A percentile compares a stretch with the other conserved stretches of the same genome.
Evolutionary conservation across 2,888 invertebrate genomes (phyloP).

Genomic region (Eugnorisma glareosa): DNA sequence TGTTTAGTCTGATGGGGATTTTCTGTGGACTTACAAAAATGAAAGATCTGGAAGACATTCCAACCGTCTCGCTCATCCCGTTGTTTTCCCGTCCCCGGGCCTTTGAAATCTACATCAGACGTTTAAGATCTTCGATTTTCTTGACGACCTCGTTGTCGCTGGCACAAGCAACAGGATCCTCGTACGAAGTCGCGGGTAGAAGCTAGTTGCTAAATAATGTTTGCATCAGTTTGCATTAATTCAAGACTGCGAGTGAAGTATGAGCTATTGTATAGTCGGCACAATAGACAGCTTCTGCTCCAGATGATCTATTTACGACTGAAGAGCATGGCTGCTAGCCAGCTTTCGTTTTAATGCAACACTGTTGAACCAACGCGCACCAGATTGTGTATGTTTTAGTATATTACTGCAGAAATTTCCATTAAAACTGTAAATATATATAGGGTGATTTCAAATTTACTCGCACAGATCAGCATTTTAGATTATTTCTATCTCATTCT

Average conservation of each 20-base stretch:
- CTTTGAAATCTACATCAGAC: too few species aligned
- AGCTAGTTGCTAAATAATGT: too few species aligned
- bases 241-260: not conserved
- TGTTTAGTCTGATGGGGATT: too few species aligned
- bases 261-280: conserved; percentile 16
- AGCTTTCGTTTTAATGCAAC: conserved; percentile 27
- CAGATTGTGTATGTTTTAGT: conserved; percentile 22
- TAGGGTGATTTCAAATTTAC: not conserved
- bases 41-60: too few species aligned
- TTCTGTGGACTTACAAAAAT: too few species aligned
- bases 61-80: too few species aligned
- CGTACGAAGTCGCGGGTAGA: too few species aligned
- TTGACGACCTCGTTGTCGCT: too few species aligned
- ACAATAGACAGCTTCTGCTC: conserved; percentile 20
- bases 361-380: conserved; percentile 5
- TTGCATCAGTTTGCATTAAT: not conserved
- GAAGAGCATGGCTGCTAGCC: conserved; percentile 49
- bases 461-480: not conserved
- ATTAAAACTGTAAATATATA: not conserved
- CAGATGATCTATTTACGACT: conserved; percentile 39
- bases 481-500: not conserved
- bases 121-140: too few species aligned
- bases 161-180: too few species aligned
- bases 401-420: not conserved
- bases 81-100: too few species aligned